phyloP scores from a whole-genome alignment of 2,113 vertebrate genomes.

The Toxotes chatareus region DNA sequence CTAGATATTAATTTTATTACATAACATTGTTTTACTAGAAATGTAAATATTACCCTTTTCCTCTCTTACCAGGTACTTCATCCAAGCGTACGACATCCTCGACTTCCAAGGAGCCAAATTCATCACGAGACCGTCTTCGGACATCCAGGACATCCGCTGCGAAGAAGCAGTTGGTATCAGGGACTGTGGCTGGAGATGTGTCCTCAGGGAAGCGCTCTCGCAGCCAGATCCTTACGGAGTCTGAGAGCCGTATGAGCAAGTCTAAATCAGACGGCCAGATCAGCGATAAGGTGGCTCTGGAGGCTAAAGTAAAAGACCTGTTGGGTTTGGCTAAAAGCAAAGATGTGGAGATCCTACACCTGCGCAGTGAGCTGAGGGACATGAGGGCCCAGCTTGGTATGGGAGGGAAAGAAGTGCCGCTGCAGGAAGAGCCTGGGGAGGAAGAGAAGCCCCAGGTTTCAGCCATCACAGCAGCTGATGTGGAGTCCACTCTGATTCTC shows the following conservation, averaged over 20 bases:
- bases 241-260: slow-evolving; percentile 93
- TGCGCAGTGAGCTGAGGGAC: slow-evolving; percentile 90
- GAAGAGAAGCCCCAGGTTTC: slow-evolving; percentile 86
- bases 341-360: slow-evolving; percentile 92
- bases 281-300: slow-evolving; percentile 91
- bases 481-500: slow-evolving; percentile 90
- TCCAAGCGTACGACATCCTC: slow-evolving; percentile 87
- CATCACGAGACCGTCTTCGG: slow-evolving; percentile 88
- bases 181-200: slow-evolving; percentile 69
- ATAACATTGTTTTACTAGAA: not conserved
- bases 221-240: slow-evolving; percentile 83
- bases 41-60: not conserved
- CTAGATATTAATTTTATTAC: not conserved
- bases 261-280: slow-evolving; percentile 95
- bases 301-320: slow-evolving; percentile 93
- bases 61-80: slow-evolving; percentile 74
- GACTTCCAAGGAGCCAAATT: slow-evolving; percentile 89
- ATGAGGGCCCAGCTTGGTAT: slow-evolving; percentile 92
- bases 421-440: slow-evolving; percentile 79
- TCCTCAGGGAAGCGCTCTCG: slow-evolving; percentile 88
- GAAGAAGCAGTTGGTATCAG: slow-evolving; percentile 86
- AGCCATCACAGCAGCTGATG: slow-evolving; percentile 87
- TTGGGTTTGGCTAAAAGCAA: slow-evolving; percentile 92
- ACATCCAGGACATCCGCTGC: slow-evolving; percentile 88
- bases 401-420: slow-evolving; percentile 79